phyloP scores from a whole-genome alignment of 1,140 invertebrate genomes.

The Mya arenaria region DNA sequence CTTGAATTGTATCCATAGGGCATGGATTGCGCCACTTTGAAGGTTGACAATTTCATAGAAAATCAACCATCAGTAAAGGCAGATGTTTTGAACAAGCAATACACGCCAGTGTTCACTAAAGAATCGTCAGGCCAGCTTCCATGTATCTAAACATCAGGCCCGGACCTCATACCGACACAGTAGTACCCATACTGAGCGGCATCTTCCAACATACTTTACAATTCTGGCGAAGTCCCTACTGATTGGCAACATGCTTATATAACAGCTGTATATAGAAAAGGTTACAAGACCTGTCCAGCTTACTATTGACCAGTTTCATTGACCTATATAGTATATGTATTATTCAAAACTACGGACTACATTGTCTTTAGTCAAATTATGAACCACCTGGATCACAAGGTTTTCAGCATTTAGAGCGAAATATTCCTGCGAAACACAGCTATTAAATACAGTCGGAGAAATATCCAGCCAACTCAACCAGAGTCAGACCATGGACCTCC shows the following conservation, averaged over 20 bases:
- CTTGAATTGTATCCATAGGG: too few relatives aligned
- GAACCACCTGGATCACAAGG: slow-evolving; percentile 34
- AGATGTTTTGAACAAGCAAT: background rate
- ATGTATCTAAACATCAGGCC: too few relatives aligned
- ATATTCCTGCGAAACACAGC: slow-evolving; percentile 47
- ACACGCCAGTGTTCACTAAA: slow-evolving; percentile 18
- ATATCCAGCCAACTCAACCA: background rate
- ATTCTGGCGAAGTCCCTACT: slow-evolving; percentile 1
- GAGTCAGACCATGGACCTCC: slow-evolving; percentile 13
- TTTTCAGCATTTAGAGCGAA: slow-evolving; percentile 47
- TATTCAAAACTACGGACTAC: slow-evolving; percentile 57
- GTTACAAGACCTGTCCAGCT: background rate
- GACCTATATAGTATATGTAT: slow-evolving; percentile 43
- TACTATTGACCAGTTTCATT: slow-evolving; percentile 60
- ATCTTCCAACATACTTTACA: slow-evolving; percentile 14
- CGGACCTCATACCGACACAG: background rate
- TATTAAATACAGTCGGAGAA: slow-evolving; percentile 34
- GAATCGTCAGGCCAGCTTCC: background rate
- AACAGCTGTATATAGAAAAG: slow-evolving; percentile 50
- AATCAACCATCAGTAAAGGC: too few relatives aligned
- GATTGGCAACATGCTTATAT: slow-evolving; percentile 49
- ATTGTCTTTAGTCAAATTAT: slow-evolving; percentile 49
- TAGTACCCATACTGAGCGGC: slow-evolving; percentile 2
- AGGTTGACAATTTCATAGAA: too few relatives aligned
- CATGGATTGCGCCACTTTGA: too few relatives aligned